Evolutionary conservation across 2,113 vertebrate species (phyloP).

Genomic region (Zosterops pallidus): DNA sequence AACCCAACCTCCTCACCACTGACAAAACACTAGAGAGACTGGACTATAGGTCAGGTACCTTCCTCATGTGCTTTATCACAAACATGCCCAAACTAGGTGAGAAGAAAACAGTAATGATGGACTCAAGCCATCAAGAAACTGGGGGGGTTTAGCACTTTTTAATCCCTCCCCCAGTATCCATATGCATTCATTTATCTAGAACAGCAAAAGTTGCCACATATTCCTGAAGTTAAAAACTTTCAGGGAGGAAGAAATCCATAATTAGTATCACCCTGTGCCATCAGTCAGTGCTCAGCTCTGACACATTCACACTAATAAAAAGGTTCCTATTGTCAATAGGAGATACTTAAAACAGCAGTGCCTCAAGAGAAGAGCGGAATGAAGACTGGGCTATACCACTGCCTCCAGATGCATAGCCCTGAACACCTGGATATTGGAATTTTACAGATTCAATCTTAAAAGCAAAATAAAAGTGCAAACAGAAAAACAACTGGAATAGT

Average conservation of each 20-base stretch:
- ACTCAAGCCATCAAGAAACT: background rate
- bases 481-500: background rate
- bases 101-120: background rate
- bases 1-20: background rate
- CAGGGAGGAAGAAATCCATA: background rate
- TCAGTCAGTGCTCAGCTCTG: background rate
- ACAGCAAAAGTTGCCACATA: background rate
- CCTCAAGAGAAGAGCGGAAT: background rate
- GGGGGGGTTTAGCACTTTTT: background rate
- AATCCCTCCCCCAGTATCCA: background rate
- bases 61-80: background rate
- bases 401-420: background rate
- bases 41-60: background rate
- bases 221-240: background rate
- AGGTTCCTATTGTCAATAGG: background rate
- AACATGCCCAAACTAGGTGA: background rate
- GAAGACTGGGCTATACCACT: fast-evolving
- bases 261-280: background rate
- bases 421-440: background rate
- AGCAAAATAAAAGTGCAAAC: background rate
- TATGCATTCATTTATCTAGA: background rate
- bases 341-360: background rate
- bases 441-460: background rate
- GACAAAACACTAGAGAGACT: background rate
- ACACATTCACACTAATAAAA: background rate